Percentiles rank a stretch among this genome's conserved stretches.
These are phyloP conservation scores for Galagoides demidoff DNA, from an alignment of 2,797 vertebrate species.

Conservation along the genomic window DNA sequence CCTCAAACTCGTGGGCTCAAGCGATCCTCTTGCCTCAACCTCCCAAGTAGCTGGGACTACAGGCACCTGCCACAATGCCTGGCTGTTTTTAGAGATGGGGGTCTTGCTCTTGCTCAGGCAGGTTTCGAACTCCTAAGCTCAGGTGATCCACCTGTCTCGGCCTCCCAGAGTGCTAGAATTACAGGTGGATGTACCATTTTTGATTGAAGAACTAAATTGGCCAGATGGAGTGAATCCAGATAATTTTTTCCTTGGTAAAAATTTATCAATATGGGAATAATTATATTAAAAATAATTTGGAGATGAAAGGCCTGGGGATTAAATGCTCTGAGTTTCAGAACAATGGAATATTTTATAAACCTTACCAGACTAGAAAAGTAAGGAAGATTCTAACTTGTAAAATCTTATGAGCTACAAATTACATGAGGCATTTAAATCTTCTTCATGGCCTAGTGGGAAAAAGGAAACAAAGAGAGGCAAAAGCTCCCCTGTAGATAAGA, in stretches of 20 bases:
- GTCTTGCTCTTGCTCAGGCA: too few species aligned
- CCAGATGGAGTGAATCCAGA: neutral
- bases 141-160: too few species aligned
- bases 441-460: neutral
- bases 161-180: too few species aligned
- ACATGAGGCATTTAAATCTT: neutral
- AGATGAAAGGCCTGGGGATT: neutral
- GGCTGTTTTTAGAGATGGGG: too few species aligned
- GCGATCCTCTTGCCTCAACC: too few species aligned
- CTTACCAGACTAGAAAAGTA: neutral
- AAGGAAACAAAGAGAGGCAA: neutral
- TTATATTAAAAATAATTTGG: constrained; percentile 19
- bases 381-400: constrained; percentile 30
- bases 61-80: too few species aligned
- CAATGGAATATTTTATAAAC: neutral
- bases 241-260: constrained; percentile 29
- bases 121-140: too few species aligned
- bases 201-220: constrained; percentile 4
- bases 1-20: too few species aligned
- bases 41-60: too few species aligned
- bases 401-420: neutral
- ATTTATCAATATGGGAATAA: neutral
- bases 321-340: neutral
- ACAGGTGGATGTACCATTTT: neutral
- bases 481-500: neutral